Conservation (phyloP, 2,113 vertebrate species). For the Xenopus laevis region DNA sequence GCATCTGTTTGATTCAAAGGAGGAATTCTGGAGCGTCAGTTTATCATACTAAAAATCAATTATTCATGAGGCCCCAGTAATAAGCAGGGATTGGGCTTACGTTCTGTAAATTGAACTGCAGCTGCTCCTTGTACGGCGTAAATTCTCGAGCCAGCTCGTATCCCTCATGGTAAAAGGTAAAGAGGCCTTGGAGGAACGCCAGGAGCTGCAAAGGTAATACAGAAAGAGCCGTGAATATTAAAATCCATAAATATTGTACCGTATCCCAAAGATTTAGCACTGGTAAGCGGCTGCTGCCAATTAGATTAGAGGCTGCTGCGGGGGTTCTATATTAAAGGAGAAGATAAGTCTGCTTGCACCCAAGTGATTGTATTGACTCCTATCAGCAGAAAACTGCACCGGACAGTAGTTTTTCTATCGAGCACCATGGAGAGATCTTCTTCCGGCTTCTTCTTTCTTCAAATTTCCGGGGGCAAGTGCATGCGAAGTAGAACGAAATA, state of each 20-base stretch:
- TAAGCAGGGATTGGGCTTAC: conserved; percentile 67
- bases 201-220: conserved; percentile 76
- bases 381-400: no score
- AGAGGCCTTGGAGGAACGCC: conserved; percentile 95
- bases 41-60: conserved; percentile 28
- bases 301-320: background rate
- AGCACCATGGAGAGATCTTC: no score
- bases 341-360: no score
- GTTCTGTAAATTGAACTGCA: conserved; percentile 97
- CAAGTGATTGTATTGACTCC: no score
- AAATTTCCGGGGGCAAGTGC: no score
- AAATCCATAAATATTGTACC: background rate
- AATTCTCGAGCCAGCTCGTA: conserved; percentile 97
- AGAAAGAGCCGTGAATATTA: conserved; percentile 44
- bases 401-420: no score
- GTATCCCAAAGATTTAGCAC: conserved; percentile 19
- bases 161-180: conserved; percentile 98
- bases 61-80: conserved; percentile 14
- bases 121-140: conserved; percentile 92
- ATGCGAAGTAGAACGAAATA: no score
- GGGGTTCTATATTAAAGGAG: no score
- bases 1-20: conserved; percentile 12
- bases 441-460: no score
- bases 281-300: conserved; percentile 7
- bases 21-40: background rate